Evolutionary conservation across 1,140 invertebrate genomes (phyloP).

Genomic region (Bombus ignitus): DNA sequence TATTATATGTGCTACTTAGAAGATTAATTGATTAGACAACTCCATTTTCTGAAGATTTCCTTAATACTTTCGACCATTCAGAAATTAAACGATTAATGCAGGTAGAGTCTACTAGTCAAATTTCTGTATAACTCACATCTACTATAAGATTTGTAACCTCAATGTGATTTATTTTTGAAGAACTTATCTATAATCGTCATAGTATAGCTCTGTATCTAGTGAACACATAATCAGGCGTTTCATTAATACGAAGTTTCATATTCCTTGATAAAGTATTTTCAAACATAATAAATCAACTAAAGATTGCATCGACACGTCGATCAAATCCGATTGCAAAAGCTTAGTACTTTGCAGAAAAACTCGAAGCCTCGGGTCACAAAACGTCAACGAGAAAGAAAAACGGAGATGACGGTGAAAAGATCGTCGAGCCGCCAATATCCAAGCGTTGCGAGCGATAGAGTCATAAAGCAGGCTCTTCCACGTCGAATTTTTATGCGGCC

Average conservation of each 20-base stretch:
- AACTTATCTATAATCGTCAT: too few relatives aligned
- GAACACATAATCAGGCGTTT: background rate
- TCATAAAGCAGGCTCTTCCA: conserved; percentile 39
- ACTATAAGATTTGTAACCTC: background rate
- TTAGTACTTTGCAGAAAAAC: too few relatives aligned
- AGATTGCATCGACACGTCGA: background rate
- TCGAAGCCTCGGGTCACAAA: background rate
- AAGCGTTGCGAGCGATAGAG: conserved; percentile 16
- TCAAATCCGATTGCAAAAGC: background rate
- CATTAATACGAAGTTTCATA: too few relatives aligned
- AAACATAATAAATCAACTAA: background rate
- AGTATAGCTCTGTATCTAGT: background rate
- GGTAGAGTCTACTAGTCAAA: background rate
- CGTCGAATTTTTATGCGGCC: conserved; percentile 37
- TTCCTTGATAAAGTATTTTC: background rate
- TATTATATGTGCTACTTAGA: background rate
- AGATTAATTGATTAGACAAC: too few relatives aligned
- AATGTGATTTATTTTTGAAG: background rate
- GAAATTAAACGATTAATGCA: background rate
- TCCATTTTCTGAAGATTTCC: too few relatives aligned
- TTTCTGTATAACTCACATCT: background rate
- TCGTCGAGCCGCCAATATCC: background rate
- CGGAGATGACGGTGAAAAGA: background rate
- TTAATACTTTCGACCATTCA: too few relatives aligned
- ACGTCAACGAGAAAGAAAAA: background rate